phyloP scores from a whole-genome alignment of 2,113 vertebrate genomes.

The Planiliza haematocheilus region DNA sequence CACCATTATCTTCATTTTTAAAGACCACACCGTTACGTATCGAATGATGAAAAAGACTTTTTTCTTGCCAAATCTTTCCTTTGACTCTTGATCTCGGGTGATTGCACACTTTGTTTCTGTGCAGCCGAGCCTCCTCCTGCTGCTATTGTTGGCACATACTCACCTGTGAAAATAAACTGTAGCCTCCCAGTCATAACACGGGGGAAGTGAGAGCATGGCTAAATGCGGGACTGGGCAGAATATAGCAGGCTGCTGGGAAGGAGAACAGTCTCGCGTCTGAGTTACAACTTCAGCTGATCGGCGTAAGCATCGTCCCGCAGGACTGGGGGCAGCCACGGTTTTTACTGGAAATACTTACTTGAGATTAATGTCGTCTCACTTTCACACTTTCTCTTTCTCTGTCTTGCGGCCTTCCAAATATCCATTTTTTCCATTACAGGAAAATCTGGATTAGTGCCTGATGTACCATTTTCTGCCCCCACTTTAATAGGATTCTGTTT shows the following conservation, averaged over 20 bases:
- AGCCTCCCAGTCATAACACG: constrained; percentile 21
- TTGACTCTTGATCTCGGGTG: not conserved
- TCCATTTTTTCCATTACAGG: not conserved
- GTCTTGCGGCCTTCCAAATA: not conserved
- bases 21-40: not conserved
- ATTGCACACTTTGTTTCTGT: constrained; percentile 9
- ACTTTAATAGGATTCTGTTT: not conserved
- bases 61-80: not conserved
- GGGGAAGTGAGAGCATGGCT: not conserved
- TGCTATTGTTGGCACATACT: constrained; percentile 14
- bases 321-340: constrained; percentile 13
- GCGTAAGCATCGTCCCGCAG: constrained; percentile 28
- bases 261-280: constrained; percentile 6
- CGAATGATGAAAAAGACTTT: not conserved
- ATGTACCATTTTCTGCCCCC: not conserved
- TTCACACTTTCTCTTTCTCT: not conserved
- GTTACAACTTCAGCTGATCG: constrained; percentile 34
- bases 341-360: constrained; percentile 48
- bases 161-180: constrained; percentile 38
- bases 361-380: constrained; percentile 23
- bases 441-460: constrained; percentile 8
- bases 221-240: not conserved
- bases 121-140: not conserved
- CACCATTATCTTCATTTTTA: too few species aligned
- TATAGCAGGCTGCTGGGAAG: constrained; percentile 8